A percentile compares a stretch with the other conserved stretches of the same genome.
Evolutionary conservation across 1,140 invertebrate species (phyloP).

Genomic region (Muscidifurax raptorellus): DNA sequence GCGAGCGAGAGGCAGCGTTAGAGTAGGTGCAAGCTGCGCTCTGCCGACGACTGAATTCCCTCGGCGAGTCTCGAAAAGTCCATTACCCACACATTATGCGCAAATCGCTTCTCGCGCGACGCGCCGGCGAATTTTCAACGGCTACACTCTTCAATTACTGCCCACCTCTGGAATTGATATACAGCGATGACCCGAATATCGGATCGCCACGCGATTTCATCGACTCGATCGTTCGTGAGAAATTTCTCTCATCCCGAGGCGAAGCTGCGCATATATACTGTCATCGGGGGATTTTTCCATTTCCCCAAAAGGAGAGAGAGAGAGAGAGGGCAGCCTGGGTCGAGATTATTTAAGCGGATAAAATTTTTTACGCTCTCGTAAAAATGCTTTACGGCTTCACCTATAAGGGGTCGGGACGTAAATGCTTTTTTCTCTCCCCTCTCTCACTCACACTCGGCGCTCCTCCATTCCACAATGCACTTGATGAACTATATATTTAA

Average conservation of each 20-base stretch:
- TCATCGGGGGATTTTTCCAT: background rate
- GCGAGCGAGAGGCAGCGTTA: background rate
- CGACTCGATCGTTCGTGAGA: slow-evolving; percentile 4
- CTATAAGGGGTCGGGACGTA: slow-evolving; percentile 17
- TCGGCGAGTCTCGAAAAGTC: background rate
- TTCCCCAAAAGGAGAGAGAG: background rate
- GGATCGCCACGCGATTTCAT: background rate
- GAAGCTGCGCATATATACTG: background rate
- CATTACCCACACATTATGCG: slow-evolving; percentile 32
- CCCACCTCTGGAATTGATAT: slow-evolving; percentile 4
- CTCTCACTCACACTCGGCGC: background rate
- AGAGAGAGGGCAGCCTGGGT: background rate
- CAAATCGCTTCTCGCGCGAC: background rate
- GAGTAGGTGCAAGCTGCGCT: background rate
- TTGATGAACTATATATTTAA: slow-evolving; percentile 44
- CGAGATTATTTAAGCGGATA: slow-evolving; percentile 37
- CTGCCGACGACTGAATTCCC: background rate
- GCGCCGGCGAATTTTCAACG: slow-evolving; percentile 5
- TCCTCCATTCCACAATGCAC: background rate
- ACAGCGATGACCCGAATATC: slow-evolving; percentile 11
- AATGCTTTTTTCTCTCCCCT: slow-evolving; percentile 30
- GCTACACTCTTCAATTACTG: slow-evolving; percentile 7
- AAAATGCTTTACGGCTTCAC: slow-evolving; percentile 46
- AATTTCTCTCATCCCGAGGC: slow-evolving; percentile 4
- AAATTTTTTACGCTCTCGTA: slow-evolving; percentile 49